These are phyloP conservation scores for Erannis defoliaria DNA, from an alignment of 2,888 invertebrate species.

Conservation along the genomic window DNA sequence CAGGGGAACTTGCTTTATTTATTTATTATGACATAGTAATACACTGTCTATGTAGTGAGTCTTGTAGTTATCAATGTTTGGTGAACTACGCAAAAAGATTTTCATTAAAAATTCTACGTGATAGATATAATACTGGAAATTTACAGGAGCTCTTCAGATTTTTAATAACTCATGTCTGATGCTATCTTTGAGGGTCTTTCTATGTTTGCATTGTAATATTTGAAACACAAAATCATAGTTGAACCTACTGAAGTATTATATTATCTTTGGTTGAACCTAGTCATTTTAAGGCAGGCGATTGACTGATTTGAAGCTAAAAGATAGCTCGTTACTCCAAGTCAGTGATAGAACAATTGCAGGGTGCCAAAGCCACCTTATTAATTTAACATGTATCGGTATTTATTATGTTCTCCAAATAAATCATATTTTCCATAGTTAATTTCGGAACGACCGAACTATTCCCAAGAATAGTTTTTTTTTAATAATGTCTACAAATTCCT, in stretches of 20 bases:
- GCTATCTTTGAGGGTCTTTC: conserved; percentile 13
- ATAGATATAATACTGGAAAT: conserved; percentile 27
- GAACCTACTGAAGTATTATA: neutral
- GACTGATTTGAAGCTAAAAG: too few species aligned
- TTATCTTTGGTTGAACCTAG: neutral
- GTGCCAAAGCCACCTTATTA: too few species aligned
- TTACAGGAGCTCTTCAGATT: conserved; percentile 26
- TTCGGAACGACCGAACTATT: too few species aligned
- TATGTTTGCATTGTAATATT: conserved; percentile 8
- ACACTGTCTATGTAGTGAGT: neutral
- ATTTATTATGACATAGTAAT: conserved; percentile 10
- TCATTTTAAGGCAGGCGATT: too few species aligned
- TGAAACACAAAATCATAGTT: conserved; percentile 5
- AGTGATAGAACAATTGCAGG: too few species aligned
- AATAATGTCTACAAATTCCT: too few species aligned
- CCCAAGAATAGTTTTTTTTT: neutral
- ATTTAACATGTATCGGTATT: too few species aligned
- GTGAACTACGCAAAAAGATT: conserved; percentile 54
- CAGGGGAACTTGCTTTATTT: neutral
- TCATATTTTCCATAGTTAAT: too few species aligned
- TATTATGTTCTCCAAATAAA: too few species aligned
- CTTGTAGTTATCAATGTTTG: conserved; percentile 28
- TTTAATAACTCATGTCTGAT: conserved; percentile 15
- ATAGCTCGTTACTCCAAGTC: too few species aligned
- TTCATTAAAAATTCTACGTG: conserved; percentile 47